Evolutionary conservation across 2,888 invertebrate genomes (phyloP), one percentile per base, ranked within the genome.

Genomic region (Catocala sponsa): DNA sequence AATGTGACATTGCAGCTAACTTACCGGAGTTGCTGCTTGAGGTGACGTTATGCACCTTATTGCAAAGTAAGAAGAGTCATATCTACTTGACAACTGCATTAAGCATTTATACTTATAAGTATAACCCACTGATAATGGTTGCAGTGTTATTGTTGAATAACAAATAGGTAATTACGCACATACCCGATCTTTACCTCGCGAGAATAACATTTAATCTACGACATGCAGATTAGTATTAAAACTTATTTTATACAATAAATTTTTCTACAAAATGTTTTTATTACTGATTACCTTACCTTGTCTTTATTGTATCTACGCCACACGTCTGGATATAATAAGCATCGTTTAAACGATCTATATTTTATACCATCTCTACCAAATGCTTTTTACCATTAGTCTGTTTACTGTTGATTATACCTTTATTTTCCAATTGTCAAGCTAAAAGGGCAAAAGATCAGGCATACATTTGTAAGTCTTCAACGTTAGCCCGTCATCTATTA

Each of bases 1-100:
- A 88, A 85, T 85, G 83, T 89, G 84, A 89, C 88, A 83, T 88
- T 90, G 85, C 83, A 78, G 59, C 72, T 72, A 70, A 70, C 76
- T 79, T 69, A 65, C 67, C 49, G 65, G 59, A 59, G 25, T 25
- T 55, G 54, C 42, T 7, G 33, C 59, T 44, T 63, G 53, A 55
- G 53, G 49, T 65, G 46, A 50, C n/a, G 50, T 49, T 71, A 46
- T 61, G 55, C 55, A 65, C 56, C 63, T 67, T 76, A 73, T 60
- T 59, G n/a, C 63, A 25, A 63, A 10, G 44, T 35, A 47, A 56
- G 66, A 77, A 66, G 73, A 63, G 62, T 55, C 51, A 56, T 59
- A 47, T 52, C 12, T 48, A 63, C 57, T 53, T 42, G 60, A 62
- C 58, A 48, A 55, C 55, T 52, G 56, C 41, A 53, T 65, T 38